Percentiles rank a stretch among this genome's conserved stretches.
Conservation (phyloP, 2,888 invertebrate species). For the Cenopis cana region DNA sequence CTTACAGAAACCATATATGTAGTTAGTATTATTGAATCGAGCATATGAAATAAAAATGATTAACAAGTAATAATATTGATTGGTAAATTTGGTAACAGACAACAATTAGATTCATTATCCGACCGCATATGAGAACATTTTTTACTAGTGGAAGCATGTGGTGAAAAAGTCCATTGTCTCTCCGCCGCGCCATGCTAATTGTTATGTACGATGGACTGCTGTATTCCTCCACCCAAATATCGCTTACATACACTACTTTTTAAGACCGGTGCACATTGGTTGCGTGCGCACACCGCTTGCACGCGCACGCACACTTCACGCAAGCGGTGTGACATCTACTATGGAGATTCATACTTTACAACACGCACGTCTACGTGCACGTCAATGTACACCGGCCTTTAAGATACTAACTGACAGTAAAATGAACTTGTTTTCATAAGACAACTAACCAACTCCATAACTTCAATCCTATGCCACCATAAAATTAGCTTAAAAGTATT, state of each 20-base stretch:
- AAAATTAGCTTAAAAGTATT: not conserved
- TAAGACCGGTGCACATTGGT: no score
- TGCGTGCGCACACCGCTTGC: no score
- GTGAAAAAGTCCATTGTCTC: conserved; percentile 35
- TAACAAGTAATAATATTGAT: conserved; percentile 9
- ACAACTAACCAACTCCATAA: not conserved
- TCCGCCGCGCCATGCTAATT: conserved; percentile 26
- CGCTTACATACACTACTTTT: not conserved
- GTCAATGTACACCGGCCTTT: no score
- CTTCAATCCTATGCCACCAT: not conserved
- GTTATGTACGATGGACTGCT: conserved; percentile 3
- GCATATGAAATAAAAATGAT: not conserved
- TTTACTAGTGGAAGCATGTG: conserved; percentile 22
- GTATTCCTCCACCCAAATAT: conserved; percentile 13
- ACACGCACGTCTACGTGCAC: no score
- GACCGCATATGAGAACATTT: conserved; percentile 11
- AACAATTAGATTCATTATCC: conserved; percentile 29
- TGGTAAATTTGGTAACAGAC: conserved; percentile 18
- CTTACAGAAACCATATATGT: no score
- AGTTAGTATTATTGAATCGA: not conserved
- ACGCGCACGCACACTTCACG: no score
- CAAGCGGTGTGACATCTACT: no score
- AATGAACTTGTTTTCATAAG: not conserved
- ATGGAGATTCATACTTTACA: no score
- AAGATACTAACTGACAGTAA: not conserved